Base-by-base conservation (phyloP, 2,888 invertebrate species). In the Volucella inanis region DNA sequence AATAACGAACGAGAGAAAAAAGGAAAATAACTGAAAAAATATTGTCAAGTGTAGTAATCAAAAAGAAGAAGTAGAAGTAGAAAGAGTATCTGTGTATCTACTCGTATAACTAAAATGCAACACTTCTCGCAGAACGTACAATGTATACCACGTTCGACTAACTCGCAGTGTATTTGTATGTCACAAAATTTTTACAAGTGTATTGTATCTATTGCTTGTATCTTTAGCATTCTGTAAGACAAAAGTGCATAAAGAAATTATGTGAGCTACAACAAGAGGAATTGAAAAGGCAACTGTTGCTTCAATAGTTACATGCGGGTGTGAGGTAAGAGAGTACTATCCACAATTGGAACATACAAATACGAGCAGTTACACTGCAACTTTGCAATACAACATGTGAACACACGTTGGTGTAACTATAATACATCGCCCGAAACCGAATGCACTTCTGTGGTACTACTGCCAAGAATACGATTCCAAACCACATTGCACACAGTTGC, bases 121-220 rank as follows among this genome's bases (percentile, higher is more conserved):
- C 31, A 31, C 31, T 31, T 0, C 31, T 31, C 31, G 31, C 6
- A 31, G 31, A 31, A 31, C 6, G 31, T 31, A 6, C 31, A 31
- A 31, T 31, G 31, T 31, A 31, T 31, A 6, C 31, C 4, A 31
- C 31, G 31, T 31, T 31, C 31, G 6, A 6, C 0, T 43, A 59
- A 11, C 39, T 64, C 57, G 47, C 41, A 11, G 14, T 39, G 84
- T 70, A 79, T 84, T 79, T 84, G 84, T 84, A 76, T 79, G 80
- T 80, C 84, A 84, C 61, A 55, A 57, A 50, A 45, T 55, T 41
- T 52, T 18, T 68, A 85, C 85, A 85, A 85, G 85, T 81, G 81
- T 77, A 85, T 81, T 81, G 81, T 85, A 81, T 85, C 85, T 85
- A 72, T 57, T 55, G 81, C 76, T 81, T 74, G 81, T 85, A 85